Evolutionary conservation across 1,140 invertebrate species (phyloP), one percentile per base, ranked within the genome.

Genomic region (Druon quercuslanigerum): DNA sequence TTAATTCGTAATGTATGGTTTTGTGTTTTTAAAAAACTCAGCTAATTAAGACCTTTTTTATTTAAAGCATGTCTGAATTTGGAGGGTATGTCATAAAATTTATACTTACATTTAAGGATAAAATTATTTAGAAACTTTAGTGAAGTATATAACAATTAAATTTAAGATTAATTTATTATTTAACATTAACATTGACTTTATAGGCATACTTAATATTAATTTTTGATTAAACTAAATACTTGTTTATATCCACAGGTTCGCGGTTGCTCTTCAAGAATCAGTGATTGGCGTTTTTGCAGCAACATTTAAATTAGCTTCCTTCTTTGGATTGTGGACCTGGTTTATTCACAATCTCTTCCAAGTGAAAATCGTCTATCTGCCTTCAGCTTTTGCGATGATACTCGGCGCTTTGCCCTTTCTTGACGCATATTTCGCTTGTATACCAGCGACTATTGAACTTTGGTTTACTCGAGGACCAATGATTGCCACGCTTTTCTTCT

Each of bases 271-370:
- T 1, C 95, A 95, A 78, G 94, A 94, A 77, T 94, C 95, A 1
- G 94, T 95, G 20, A 95, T 95, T 81, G 95, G 94, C 60, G 95
- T 99, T 4, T 98, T 99, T 87, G 94, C 96, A 57, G 98, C 98
- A 0, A 98, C 98, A 1, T 96, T 99, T 78, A 99, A 99, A 92
- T 97, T 99, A 94, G 96, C 97, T 5, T 93, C 96, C 0, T 99
- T 99, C 91, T 99, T 99, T 89, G 98, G 98, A 0, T 92, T 99
- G 75, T 99, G 98, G 94, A 99, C 98, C 0, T 99, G 98, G 97
- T 94, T 99, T 50, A 96, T 98, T 70, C 98, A 99, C 87, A 98
- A 97, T 81, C 89, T 99, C 3, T 99, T 99, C 90, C 96, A 96
- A 82, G 96, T 98, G 0, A 96, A 98, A 87, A 96, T 99, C 79